Percentiles rank a stretch among this genome's conserved stretches.
Evolutionary conservation across 2,888 invertebrate genomes (phyloP).

Genomic region (Aphelenchoides bicaudatus): DNA sequence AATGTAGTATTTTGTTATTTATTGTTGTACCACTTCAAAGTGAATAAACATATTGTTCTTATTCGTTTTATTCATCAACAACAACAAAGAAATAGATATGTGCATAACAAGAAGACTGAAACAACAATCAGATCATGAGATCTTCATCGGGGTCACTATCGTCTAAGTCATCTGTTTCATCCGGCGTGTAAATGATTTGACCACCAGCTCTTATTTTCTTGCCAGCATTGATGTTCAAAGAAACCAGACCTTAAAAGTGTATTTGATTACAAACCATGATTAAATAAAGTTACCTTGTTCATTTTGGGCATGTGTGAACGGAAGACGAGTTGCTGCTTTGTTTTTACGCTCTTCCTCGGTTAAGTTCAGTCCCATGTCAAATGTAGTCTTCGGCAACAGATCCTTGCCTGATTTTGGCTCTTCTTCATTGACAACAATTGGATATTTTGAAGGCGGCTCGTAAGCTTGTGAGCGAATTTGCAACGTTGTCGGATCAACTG

Average conservation of each 20-base stretch:
- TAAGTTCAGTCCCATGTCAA: slow-evolving; percentile 32
- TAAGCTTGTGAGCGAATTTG: slow-evolving; percentile 14
- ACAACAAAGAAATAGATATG: no score
- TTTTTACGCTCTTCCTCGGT: slow-evolving; percentile 34
- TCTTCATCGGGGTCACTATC: slow-evolving; percentile 58
- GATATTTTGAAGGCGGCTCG: background rate
- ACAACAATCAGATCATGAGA: slow-evolving; percentile 63
- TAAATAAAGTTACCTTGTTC: slow-evolving; percentile 32
- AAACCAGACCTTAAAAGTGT: slow-evolving; percentile 40
- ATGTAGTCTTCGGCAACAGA: slow-evolving; percentile 22
- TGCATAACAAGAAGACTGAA: no score
- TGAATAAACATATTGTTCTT: no score
- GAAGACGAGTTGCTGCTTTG: slow-evolving; percentile 36
- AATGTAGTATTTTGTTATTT: no score
- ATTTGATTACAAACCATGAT: background rate
- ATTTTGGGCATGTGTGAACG: slow-evolving; percentile 38
- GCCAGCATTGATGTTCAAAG: slow-evolving; percentile 35
- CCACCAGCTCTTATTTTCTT: slow-evolving; percentile 45
- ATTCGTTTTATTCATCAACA: no score
- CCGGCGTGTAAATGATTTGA: slow-evolving; percentile 51
- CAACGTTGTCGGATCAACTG: slow-evolving; percentile 17
- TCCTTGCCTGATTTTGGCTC: background rate
- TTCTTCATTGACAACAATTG: background rate
- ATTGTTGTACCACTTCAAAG: no score
- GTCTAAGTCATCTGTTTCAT: slow-evolving; percentile 52